Evolutionary conservation across 2,888 invertebrate genomes (phyloP).

Genomic region (Drosophila niveifrons): DNA sequence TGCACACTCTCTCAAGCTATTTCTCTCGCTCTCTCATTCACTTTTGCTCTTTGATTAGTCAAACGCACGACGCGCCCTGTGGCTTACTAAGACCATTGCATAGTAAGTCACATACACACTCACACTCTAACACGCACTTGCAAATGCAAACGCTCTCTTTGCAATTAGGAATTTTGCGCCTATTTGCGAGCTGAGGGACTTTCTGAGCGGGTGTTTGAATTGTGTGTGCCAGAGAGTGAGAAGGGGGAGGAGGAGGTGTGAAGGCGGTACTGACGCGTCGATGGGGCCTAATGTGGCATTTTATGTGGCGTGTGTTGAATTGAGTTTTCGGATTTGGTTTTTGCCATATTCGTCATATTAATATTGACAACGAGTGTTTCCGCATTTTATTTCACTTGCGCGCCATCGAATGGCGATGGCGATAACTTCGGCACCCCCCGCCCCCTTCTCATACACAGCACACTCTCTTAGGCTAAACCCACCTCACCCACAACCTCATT

Average conservation of each 20-base stretch:
- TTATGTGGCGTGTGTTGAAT: slow-evolving; percentile 78
- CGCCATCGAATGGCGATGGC: slow-evolving; percentile 22
- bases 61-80: slow-evolving; percentile 38
- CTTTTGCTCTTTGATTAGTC: slow-evolving; percentile 34
- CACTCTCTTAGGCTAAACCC: background rate
- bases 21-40: background rate
- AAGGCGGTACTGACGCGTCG: slow-evolving; percentile 33
- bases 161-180: slow-evolving; percentile 78
- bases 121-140: slow-evolving; percentile 3
- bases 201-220: slow-evolving; percentile 7
- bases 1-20: background rate
- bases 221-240: background rate
- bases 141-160: slow-evolving; percentile 10
- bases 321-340: slow-evolving; percentile 81
- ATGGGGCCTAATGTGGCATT: slow-evolving; percentile 73
- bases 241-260: background rate
- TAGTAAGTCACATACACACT: slow-evolving; percentile 6
- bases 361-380: slow-evolving; percentile 82
- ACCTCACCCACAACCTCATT: slow-evolving; percentile 13
- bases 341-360: slow-evolving; percentile 83
- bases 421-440: slow-evolving; percentile 24
- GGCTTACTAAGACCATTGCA: slow-evolving; percentile 30
- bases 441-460: background rate
- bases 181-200: slow-evolving; percentile 62
- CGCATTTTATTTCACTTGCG: slow-evolving; percentile 80